A percentile compares a stretch with the other conserved stretches of the same genome.
phyloP scores from a whole-genome alignment of 1,140 invertebrate species.

The Neuroterus valhalla region DNA sequence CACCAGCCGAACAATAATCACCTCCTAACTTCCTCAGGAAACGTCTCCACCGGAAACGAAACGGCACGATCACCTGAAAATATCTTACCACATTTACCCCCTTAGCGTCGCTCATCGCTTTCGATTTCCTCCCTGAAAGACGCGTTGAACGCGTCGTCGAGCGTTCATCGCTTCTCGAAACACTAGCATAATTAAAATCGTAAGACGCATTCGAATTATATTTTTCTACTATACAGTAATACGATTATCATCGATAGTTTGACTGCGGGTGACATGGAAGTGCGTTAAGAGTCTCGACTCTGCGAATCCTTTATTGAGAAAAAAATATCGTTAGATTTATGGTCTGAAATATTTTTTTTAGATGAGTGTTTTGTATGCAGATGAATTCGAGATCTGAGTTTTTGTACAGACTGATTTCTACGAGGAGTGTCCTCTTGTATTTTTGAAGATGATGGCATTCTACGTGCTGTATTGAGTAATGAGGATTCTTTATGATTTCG shows the following conservation, averaged over 20 bases:
- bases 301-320: not conserved
- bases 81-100: conserved; percentile 68
- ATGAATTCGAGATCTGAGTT: conserved; percentile 6
- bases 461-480: not conserved
- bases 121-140: conserved; percentile 41
- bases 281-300: conserved; percentile 38
- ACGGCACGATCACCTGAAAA: conserved; percentile 67
- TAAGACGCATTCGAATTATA: conserved; percentile 66
- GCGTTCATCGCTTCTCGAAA: not conserved
- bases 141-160: conserved; percentile 49
- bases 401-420: conserved; percentile 2
- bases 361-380: conserved; percentile 20
- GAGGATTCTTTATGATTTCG: not conserved
- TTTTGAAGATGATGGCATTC: conserved; percentile 6
- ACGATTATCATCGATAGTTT: conserved; percentile 57
- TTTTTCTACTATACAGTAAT: conserved; percentile 73
- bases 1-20: conserved; percentile 39
- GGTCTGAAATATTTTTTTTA: no score
- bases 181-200: conserved; percentile 45
- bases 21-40: conserved; percentile 39
- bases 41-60: conserved; percentile 34
- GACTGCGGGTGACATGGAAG: conserved; percentile 31
- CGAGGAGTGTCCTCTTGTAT: not conserved
- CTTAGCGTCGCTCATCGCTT: conserved; percentile 64
- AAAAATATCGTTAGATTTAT: no score